Evolutionary conservation across 2,888 invertebrate species (phyloP), one percentile per base, ranked within the genome.

Genomic region (Matsumyia berberina): DNA sequence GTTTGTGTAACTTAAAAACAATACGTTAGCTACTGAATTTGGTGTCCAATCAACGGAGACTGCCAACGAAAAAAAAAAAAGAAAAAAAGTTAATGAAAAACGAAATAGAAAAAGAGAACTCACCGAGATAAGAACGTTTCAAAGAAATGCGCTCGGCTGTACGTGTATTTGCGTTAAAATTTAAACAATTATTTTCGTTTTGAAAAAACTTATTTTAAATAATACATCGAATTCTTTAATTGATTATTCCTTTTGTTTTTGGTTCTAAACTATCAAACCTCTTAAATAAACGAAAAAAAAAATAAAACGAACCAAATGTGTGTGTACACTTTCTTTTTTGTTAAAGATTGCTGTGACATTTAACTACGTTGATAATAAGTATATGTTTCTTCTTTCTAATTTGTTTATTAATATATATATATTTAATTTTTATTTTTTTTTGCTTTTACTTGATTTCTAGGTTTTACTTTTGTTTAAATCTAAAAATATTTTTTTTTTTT

Each of bases 281-380:
- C 57, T 74, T 51, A 67, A 72, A 44, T 35, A 24, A 76, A 76
- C 66, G 31, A 72, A 15, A 37, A 62, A 62, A 15, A 53, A 39
- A 46, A 17, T 8, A 64, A 29, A 37, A n/a, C 8, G 5, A 53
- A 60, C 49, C 55, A 46, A 72, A 72, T 37, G 33, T 82, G 39
- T 66, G 15, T 39, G 39, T 39, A 19, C 67, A 60, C 35, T 67
- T 78, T 35, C 19, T 55, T 44, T 44, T 33, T 73, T 73, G 49
- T 78, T 73, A 64, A 78, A 69, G 62, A 78, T 73, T 83, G 73
- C 73, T 83, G 67, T 62, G 83, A 83, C 83, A 78, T 78, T 83
- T 69, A 83, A 83, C 83, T 83, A 83, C 83, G 58, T 78, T 74
- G 83, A 83, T 83, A 83, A 78, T 83, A 78, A 73, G 72, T 83